phyloP scores from a whole-genome alignment of 1,140 invertebrate genomes.

The Ooceraea biroi region DNA sequence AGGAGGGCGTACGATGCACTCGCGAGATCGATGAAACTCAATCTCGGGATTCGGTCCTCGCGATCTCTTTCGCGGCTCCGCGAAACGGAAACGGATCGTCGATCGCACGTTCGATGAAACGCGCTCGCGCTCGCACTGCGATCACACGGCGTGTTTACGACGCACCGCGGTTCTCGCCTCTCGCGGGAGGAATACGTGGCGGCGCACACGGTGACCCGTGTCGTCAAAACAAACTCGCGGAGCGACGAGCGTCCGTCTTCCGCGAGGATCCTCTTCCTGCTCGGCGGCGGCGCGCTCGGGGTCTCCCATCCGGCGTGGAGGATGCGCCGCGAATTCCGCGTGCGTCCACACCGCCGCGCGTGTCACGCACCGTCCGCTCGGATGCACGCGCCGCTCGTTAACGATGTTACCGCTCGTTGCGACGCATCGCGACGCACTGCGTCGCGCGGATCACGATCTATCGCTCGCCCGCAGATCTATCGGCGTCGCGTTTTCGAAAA shows the following conservation, averaged over 20 bases:
- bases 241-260: slow-evolving; percentile 23
- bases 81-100: neutral
- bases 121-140: slow-evolving; percentile 33
- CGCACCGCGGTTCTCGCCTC: slow-evolving; percentile 40
- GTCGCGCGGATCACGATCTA: slow-evolving; percentile 17
- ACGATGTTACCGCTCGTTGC: slow-evolving; percentile 1
- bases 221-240: slow-evolving; percentile 55
- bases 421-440: slow-evolving; percentile 46
- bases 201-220: slow-evolving; percentile 50
- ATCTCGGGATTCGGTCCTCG: neutral
- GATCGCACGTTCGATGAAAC: slow-evolving; percentile 24
- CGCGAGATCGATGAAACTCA: neutral
- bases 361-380: slow-evolving; percentile 9
- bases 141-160: slow-evolving; percentile 32
- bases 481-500: slow-evolving; percentile 43
- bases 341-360: neutral
- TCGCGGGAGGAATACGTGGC: slow-evolving; percentile 23
- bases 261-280: slow-evolving; percentile 51
- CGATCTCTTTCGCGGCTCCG: too few species aligned
- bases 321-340: slow-evolving; percentile 36
- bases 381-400: slow-evolving; percentile 20
- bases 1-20: too few species aligned
- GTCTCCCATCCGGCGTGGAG: slow-evolving; percentile 63
- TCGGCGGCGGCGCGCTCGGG: slow-evolving; percentile 18
- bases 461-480: slow-evolving; percentile 9